Evolutionary conservation across 2,888 invertebrate genomes (phyloP).

Genomic region (Mythimna vitellina): DNA sequence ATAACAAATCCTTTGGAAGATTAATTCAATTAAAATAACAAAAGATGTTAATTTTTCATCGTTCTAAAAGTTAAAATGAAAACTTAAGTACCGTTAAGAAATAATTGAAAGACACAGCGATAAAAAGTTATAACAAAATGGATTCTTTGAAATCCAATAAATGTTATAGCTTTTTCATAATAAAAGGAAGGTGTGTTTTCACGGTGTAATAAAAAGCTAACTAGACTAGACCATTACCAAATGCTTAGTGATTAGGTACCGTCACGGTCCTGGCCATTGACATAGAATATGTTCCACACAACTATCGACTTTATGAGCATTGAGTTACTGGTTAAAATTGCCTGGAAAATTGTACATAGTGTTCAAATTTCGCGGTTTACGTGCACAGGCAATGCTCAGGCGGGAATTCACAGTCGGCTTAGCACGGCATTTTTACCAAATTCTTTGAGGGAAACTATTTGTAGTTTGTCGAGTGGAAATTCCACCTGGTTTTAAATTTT

Average conservation of each 20-base stretch:
- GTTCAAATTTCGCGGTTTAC: conserved; percentile 30
- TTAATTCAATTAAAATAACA: neutral
- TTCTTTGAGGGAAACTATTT: conserved; percentile 36
- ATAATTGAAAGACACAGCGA: conserved; percentile 12
- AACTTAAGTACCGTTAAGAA: neutral
- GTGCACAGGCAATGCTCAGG: conserved; percentile 20
- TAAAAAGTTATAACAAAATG: conserved; percentile 23
- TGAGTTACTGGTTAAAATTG: conserved; percentile 22
- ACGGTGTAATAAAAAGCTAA: conserved; percentile 51
- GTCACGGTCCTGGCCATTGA: conserved; percentile 40
- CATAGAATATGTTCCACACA: conserved; percentile 45
- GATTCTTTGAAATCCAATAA: conserved; percentile 45
- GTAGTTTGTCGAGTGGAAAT: conserved; percentile 21
- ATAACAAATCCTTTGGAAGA: too few species aligned
- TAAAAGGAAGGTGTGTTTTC: conserved; percentile 48
- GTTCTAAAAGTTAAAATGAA: neutral
- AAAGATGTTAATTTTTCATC: neutral
- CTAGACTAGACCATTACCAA: conserved; percentile 51
- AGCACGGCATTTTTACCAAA: conserved; percentile 55
- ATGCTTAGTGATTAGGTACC: conserved; percentile 44
- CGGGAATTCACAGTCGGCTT: conserved; percentile 56
- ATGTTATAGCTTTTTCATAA: conserved; percentile 32
- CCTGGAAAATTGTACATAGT: conserved; percentile 6
- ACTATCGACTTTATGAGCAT: conserved; percentile 8
- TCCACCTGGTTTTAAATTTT: conserved; percentile 12